Evolutionary conservation across 23 tunicate genomes (phyloP).

Genomic region (Phallusia fumigata): DNA sequence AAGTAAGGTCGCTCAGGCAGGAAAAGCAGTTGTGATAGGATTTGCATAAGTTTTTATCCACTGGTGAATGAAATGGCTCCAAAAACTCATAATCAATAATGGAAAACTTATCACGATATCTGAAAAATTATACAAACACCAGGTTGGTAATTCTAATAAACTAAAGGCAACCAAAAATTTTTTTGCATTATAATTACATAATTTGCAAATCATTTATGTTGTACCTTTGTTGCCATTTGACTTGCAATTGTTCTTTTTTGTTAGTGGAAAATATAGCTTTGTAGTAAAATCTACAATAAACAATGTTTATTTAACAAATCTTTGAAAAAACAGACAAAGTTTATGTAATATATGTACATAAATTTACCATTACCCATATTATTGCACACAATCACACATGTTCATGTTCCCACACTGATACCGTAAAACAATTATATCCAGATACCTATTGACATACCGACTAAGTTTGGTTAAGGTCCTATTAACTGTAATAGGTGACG

Average conservation of each 20-base stretch:
- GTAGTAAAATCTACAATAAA: slow-evolving; percentile 21
- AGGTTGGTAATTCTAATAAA: too few species aligned
- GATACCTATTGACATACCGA: background rate
- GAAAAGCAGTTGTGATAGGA: slow-evolving; percentile 30
- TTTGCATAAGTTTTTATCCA: slow-evolving; percentile 16
- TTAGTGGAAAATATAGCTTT: background rate
- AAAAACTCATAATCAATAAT: slow-evolving; percentile 26
- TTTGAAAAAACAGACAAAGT: background rate
- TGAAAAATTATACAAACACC: too few species aligned
- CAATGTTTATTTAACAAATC: background rate
- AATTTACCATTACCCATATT: too few species aligned
- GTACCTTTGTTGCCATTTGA: background rate
- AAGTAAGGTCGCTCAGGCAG: slow-evolving; percentile 56
- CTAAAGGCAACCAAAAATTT: too few species aligned
- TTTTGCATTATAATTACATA: too few species aligned
- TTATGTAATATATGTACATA: too few species aligned
- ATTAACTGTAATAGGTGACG: background rate
- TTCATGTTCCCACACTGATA: too few species aligned
- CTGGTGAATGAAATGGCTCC: slow-evolving; percentile 54
- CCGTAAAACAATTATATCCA: background rate
- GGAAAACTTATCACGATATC: background rate
- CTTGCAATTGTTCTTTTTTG: background rate
- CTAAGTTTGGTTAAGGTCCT: background rate
- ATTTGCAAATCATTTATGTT: background rate
- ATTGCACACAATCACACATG: too few species aligned